phyloP scores from a whole-genome alignment of 2,888 invertebrate species.

The Orthonevra nobilis region DNA sequence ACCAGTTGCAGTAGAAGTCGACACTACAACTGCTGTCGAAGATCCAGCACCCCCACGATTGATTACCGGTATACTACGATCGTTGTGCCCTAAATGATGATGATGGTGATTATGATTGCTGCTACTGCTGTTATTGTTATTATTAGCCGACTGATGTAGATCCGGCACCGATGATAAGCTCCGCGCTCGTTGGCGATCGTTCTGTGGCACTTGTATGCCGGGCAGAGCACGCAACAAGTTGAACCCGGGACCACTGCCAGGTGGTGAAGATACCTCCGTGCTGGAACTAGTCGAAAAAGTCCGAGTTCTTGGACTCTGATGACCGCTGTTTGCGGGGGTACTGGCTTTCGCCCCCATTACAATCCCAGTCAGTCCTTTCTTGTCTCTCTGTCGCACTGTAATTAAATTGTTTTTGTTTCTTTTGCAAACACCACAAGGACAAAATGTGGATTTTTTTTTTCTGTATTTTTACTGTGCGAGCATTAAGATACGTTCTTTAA shows the following conservation, averaged over 20 bases:
- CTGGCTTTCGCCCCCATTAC: slow-evolving; percentile 92
- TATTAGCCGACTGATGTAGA: slow-evolving; percentile 79
- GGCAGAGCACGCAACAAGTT: slow-evolving; percentile 87
- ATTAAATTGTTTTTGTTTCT: slow-evolving; percentile 18
- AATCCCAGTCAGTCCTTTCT: slow-evolving; percentile 7
- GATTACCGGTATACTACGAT: slow-evolving; percentile 60
- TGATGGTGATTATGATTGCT: slow-evolving; percentile 79
- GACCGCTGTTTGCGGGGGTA: slow-evolving; percentile 85
- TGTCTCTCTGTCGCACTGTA: slow-evolving; percentile 2
- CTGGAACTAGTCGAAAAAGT: slow-evolving; percentile 89
- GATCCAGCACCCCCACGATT: slow-evolving; percentile 61
- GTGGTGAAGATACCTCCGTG: slow-evolving; percentile 83
- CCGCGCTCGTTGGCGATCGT: slow-evolving; percentile 89
- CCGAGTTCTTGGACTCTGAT: slow-evolving; percentile 86
- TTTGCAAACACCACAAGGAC: slow-evolving; percentile 22
- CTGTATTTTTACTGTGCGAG: not conserved
- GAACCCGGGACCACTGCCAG: slow-evolving; percentile 82
- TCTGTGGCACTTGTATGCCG: slow-evolving; percentile 85
- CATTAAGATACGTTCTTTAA: not conserved
- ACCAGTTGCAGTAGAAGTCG: slow-evolving; percentile 34
- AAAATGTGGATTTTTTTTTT: slow-evolving; percentile 2
- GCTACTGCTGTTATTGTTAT: slow-evolving; percentile 67
- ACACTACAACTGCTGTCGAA: slow-evolving; percentile 53
- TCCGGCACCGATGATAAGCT: slow-evolving; percentile 92
- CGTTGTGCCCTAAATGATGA: slow-evolving; percentile 78